phyloP scores from a whole-genome alignment of 2,888 invertebrate genomes.

The Beris chalybata region DNA sequence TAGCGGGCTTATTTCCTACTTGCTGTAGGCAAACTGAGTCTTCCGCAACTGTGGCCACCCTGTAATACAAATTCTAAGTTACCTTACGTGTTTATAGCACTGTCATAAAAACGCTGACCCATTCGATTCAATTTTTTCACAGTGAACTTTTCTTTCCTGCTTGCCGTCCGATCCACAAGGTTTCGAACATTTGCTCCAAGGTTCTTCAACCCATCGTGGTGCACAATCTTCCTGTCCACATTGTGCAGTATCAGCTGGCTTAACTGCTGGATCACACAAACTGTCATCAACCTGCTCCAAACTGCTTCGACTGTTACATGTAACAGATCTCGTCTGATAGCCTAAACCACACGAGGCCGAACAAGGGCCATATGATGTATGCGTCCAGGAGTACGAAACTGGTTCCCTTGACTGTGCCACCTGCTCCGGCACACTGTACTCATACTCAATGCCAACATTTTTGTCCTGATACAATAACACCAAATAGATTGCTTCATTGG shows the following conservation, averaged over 20 bases:
- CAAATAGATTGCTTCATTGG: constrained; percentile 83
- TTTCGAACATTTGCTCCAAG: constrained; percentile 81
- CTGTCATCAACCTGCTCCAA: constrained; percentile 71
- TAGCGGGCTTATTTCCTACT: constrained; percentile 70
- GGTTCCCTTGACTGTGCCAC: constrained; percentile 66
- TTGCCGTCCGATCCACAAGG: constrained; percentile 78
- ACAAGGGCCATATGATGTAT: constrained; percentile 70
- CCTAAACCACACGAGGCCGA: constrained; percentile 90
- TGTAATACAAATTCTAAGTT: constrained; percentile 43
- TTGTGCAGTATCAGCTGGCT: constrained; percentile 69
- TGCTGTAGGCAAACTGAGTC: constrained; percentile 72
- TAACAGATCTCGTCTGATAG: constrained; percentile 74
- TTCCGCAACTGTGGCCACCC: constrained; percentile 69
- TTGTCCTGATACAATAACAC: constrained; percentile 80
- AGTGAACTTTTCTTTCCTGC: constrained; percentile 72
- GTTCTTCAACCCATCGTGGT: constrained; percentile 75
- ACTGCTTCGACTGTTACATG: constrained; percentile 75
- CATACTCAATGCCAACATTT: constrained; percentile 84
- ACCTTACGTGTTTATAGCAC: neutral
- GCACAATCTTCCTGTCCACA: constrained; percentile 80
- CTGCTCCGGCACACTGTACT: constrained; percentile 83
- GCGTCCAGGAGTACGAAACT: constrained; percentile 82
- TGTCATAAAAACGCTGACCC: constrained; percentile 57
- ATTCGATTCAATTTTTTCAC: constrained; percentile 75
- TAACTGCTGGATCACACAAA: constrained; percentile 76